These are phyloP conservation scores for Helicolenus hilgendorfi DNA, from an alignment of 2,797 vertebrate species.

Conservation along the genomic window DNA sequence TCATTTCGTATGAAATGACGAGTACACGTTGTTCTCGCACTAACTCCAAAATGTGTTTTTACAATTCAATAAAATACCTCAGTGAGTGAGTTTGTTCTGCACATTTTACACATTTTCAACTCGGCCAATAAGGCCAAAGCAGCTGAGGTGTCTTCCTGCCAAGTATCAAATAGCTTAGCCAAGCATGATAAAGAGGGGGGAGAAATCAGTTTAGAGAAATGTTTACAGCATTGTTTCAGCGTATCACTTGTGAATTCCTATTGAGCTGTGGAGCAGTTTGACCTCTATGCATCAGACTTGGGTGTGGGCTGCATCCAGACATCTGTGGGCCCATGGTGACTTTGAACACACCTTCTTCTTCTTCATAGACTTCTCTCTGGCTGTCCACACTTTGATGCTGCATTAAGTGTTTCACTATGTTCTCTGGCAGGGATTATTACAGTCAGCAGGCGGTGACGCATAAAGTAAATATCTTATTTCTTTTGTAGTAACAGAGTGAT, in stretches of 20 bases:
- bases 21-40: not conserved
- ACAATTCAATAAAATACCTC: slow-evolving; percentile 14
- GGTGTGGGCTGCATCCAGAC: slow-evolving; percentile 52
- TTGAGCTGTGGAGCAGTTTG: slow-evolving; percentile 28
- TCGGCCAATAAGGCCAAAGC: not conserved
- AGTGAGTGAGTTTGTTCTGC: slow-evolving; percentile 3
- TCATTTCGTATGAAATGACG: not conserved
- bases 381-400: slow-evolving; percentile 17
- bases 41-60: not conserved
- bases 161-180: not conserved
- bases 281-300: slow-evolving; percentile 47
- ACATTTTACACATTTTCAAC: slow-evolving; percentile 15
- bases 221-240: slow-evolving; percentile 49
- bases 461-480: slow-evolving; percentile 56
- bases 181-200: not conserved
- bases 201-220: not conserved
- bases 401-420: slow-evolving; percentile 28
- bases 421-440: slow-evolving; percentile 16
- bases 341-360: slow-evolving; percentile 49
- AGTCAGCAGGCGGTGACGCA: slow-evolving; percentile 37
- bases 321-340: slow-evolving; percentile 41
- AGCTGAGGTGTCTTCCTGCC: slow-evolving; percentile 6
- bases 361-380: slow-evolving; percentile 1
- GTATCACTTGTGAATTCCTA: slow-evolving; percentile 53
- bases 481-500: slow-evolving; percentile 32